Evolutionary conservation across 1,140 invertebrate species (phyloP).

Genomic region (Bombus terrestris): DNA sequence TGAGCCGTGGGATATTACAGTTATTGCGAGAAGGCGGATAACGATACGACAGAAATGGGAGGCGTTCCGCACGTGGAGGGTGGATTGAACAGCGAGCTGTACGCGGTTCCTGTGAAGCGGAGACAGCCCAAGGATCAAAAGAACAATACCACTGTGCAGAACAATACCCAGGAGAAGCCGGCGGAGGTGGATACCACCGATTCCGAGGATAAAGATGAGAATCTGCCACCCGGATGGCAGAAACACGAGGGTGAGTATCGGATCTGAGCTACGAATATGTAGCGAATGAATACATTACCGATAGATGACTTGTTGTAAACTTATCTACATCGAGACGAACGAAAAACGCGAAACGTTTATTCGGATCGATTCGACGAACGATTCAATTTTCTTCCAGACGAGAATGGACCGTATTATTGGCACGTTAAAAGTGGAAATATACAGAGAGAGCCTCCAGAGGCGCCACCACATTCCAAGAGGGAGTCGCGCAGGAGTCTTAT

Average conservation of each 20-base stretch:
- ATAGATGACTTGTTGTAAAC: background rate
- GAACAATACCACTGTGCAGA: slow-evolving; percentile 76
- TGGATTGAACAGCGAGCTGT: slow-evolving; percentile 88
- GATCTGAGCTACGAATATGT: background rate
- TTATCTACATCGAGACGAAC: no score
- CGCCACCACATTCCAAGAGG: slow-evolving; percentile 78
- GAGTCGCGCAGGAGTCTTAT: slow-evolving; percentile 82
- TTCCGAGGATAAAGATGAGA: slow-evolving; percentile 82
- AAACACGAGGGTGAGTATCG: slow-evolving; percentile 91
- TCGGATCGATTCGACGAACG: slow-evolving; percentile 18
- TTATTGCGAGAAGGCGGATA: slow-evolving; percentile 84
- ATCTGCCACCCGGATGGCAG: slow-evolving; percentile 94
- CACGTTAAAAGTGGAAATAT: slow-evolving; percentile 99
- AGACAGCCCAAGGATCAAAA: slow-evolving; percentile 82
- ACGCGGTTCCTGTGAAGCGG: slow-evolving; percentile 89
- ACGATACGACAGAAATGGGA: slow-evolving; percentile 83
- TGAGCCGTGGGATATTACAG: slow-evolving; percentile 74
- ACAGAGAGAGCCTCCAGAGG: slow-evolving; percentile 93
- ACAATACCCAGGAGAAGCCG: slow-evolving; percentile 79
- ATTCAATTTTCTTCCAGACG: slow-evolving; percentile 85
- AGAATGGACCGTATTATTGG: slow-evolving; percentile 98
- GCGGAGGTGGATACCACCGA: slow-evolving; percentile 81
- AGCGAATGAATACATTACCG: background rate
- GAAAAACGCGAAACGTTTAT: no score
- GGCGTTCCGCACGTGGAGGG: slow-evolving; percentile 87